Conservation (phyloP, 2,113 vertebrate genomes). For the Alligator sinensis region DNA sequence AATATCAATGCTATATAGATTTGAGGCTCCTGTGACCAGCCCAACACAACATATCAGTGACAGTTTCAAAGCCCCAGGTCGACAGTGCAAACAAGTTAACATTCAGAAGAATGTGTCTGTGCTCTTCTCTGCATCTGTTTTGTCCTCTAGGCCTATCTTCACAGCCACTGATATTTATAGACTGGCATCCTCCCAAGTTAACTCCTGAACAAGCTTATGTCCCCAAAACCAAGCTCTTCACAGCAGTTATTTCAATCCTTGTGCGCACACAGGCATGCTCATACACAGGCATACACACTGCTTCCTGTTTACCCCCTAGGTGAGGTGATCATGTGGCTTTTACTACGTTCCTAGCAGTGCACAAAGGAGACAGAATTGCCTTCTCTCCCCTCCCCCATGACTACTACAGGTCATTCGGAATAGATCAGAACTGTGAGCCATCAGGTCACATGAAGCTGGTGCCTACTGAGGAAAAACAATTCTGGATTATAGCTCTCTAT, state of each 20-base stretch:
- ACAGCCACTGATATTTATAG: background rate
- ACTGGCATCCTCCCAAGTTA: background rate
- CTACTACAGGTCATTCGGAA: accelerated
- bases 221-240: background rate
- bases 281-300: too few species aligned
- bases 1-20: background rate
- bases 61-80: background rate
- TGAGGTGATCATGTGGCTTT: too few species aligned
- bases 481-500: background rate
- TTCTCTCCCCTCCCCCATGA: background rate
- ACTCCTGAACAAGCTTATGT: background rate
- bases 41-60: background rate
- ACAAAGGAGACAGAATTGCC: background rate
- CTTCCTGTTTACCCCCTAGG: background rate
- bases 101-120: background rate
- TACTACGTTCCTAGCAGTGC: background rate
- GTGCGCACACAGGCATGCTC: too few species aligned
- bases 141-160: background rate
- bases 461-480: background rate
- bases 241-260: background rate
- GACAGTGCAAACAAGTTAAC: background rate
- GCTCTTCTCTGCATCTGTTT: background rate
- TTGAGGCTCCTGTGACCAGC: background rate
- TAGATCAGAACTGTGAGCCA: accelerated
- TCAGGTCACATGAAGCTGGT: background rate